A percentile compares a stretch with the other conserved stretches of the same genome.
Conservation (phyloP, 1,140 invertebrate genomes). For the Charaxes varanes region DNA sequence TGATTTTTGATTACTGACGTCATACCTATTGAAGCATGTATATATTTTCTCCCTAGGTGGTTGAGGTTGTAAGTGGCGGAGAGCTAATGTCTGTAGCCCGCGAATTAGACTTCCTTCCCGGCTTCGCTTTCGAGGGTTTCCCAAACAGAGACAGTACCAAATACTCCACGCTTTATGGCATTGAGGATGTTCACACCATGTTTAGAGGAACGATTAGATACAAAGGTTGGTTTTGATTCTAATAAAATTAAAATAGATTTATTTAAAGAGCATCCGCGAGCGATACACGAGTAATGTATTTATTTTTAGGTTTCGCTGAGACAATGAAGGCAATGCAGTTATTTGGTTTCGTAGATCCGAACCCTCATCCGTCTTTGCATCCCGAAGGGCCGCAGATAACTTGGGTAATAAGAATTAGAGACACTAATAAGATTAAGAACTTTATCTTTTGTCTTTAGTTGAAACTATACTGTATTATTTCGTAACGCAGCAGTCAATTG, state of each 20-base stretch:
- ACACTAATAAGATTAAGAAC: too few species aligned
- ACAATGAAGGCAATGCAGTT: conserved; percentile 89
- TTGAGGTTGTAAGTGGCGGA: conserved; percentile 93
- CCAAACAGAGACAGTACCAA: conserved; percentile 96
- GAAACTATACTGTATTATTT: too few species aligned
- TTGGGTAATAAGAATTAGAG: conserved; percentile 92
- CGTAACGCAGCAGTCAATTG: too few species aligned
- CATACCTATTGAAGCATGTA: too few species aligned
- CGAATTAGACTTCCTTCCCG: conserved; percentile 92
- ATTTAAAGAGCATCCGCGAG: too few species aligned
- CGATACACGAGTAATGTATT: too few species aligned
- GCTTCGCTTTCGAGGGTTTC: conserved; percentile 97
- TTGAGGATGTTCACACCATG: conserved; percentile 89
- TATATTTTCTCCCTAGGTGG: conserved; percentile 77
- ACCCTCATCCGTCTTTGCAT: conserved; percentile 91
- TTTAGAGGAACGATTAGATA: conserved; percentile 94
- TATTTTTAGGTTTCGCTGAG: conserved; percentile 87
- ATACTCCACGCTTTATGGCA: conserved; percentile 92
- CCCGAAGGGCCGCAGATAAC: conserved; percentile 96
- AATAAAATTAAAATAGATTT: too few species aligned
- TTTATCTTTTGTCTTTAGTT: too few species aligned
- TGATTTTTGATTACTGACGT: too few species aligned
- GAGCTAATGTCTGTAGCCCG: conserved; percentile 87
- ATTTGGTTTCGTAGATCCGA: conserved; percentile 91
- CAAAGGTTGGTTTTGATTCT: conserved; percentile 67